Conservation (phyloP, 2,888 invertebrate genomes). For the Eristalis tenax region DNA sequence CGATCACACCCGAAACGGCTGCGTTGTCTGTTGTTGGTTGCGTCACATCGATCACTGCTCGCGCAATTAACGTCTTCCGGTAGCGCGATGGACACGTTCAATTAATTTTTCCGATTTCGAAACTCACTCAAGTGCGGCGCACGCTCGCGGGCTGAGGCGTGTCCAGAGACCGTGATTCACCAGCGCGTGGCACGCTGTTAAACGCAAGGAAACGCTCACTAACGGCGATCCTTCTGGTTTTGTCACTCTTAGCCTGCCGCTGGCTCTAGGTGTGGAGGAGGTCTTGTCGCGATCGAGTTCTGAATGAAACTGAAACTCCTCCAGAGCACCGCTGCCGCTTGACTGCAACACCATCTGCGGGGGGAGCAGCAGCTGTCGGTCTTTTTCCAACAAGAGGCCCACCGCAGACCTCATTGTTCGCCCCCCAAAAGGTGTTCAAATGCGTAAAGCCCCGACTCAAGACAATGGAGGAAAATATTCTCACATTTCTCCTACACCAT, state of each 20-base stretch:
- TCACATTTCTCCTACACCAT: slow-evolving; percentile 67
- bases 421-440: slow-evolving; percentile 37
- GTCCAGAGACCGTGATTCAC: not conserved
- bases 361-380: slow-evolving; percentile 49
- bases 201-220: not conserved
- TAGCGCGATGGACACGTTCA: slow-evolving; percentile 61
- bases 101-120: slow-evolving; percentile 57
- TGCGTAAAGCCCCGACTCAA: slow-evolving; percentile 49
- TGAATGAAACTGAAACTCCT: slow-evolving; percentile 73
- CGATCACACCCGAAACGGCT: slow-evolving; percentile 41
- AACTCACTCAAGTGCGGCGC: slow-evolving; percentile 17
- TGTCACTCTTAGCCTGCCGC: not conserved
- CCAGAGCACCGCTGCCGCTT: slow-evolving; percentile 23
- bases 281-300: slow-evolving; percentile 72
- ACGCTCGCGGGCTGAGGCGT: not conserved
- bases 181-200: not conserved
- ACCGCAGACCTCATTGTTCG: slow-evolving; percentile 37
- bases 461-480: slow-evolving; percentile 68
- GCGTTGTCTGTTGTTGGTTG: not conserved
- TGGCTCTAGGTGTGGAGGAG: not conserved
- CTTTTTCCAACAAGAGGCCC: slow-evolving; percentile 48
- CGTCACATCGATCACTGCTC: slow-evolving; percentile 40
- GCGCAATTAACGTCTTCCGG: slow-evolving; percentile 65
- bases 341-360: slow-evolving; percentile 44
- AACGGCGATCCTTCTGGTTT: not conserved